phyloP scores from a whole-genome alignment of 2,888 invertebrate genomes.

The Pteria penguin region DNA sequence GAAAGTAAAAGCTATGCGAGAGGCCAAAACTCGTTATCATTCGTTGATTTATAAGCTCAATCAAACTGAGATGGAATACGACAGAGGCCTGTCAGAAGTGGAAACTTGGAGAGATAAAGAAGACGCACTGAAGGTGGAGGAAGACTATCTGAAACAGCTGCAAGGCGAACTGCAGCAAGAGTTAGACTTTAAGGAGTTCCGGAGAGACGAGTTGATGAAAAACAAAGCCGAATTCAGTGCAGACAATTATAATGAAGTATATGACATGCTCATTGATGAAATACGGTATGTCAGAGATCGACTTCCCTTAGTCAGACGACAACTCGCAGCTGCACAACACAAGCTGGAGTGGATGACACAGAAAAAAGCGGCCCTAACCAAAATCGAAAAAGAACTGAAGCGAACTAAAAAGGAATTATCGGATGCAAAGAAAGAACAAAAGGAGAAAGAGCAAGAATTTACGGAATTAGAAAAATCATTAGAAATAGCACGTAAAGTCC shows the following conservation, averaged over 20 bases:
- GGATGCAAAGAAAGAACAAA: constrained; percentile 47
- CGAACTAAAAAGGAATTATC: constrained; percentile 50
- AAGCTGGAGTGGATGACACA: constrained; percentile 69
- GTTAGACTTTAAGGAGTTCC: constrained; percentile 70
- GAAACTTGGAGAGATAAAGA: constrained; percentile 63
- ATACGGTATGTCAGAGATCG: constrained; percentile 62
- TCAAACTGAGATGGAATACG: constrained; percentile 63
- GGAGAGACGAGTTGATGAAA: constrained; percentile 57
- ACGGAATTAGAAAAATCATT: constrained; percentile 58
- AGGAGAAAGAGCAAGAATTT: constrained; percentile 57
- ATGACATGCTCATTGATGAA: constrained; percentile 67
- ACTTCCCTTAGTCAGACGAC: constrained; percentile 63
- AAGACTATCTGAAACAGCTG: constrained; percentile 51
- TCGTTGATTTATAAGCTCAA: constrained; percentile 65
- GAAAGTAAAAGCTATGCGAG: constrained; percentile 59
- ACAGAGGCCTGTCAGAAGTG: constrained; percentile 56
- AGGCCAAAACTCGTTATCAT: constrained; percentile 66
- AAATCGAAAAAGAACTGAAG: constrained; percentile 55
- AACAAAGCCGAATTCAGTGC: constrained; percentile 45
- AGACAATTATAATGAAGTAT: constrained; percentile 52
- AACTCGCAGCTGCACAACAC: constrained; percentile 56
- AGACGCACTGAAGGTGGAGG: constrained; percentile 57
- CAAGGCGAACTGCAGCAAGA: constrained; percentile 67
- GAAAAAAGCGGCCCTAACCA: constrained; percentile 58
- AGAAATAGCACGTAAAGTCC: constrained; percentile 65